Percentiles rank a stretch among this genome's conserved stretches.
Evolutionary conservation across 2,888 invertebrate genomes (phyloP).

Genomic region (Nipponacmea schrenckii): DNA sequence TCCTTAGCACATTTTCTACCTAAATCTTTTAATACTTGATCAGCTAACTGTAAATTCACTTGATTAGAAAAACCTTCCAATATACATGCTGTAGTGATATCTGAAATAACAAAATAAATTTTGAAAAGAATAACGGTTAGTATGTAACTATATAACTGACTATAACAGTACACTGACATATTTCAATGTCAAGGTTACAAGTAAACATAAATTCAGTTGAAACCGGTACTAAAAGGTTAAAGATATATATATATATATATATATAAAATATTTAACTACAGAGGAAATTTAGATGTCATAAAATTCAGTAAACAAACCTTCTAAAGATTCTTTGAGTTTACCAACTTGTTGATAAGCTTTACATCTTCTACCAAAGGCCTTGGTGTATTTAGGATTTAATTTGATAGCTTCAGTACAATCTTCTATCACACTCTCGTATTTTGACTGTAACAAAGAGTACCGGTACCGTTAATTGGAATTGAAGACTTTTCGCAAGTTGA

Average conservation of each 20-base stretch:
- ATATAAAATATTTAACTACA: no score
- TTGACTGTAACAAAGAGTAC: constrained; percentile 70
- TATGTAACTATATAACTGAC: no score
- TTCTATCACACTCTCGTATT: constrained; percentile 84
- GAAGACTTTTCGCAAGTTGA: no score
- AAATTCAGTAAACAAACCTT: constrained; percentile 68
- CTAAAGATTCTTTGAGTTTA: constrained; percentile 83
- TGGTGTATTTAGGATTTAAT: constrained; percentile 85
- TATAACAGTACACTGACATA: no score
- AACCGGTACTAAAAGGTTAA: no score
- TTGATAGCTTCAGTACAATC: constrained; percentile 89
- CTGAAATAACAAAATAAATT: constrained; percentile 68
- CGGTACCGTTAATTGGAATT: not conserved
- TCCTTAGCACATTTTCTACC: constrained; percentile 65
- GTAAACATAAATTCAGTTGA: no score
- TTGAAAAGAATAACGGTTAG: no score
- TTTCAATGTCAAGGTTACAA: no score
- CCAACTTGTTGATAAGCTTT: constrained; percentile 71
- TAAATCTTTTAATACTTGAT: constrained; percentile 86
- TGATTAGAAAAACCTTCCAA: constrained; percentile 88
- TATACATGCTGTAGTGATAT: constrained; percentile 91
- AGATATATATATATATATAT: not conserved
- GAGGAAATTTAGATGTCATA: no score
- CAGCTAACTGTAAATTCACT: constrained; percentile 83
- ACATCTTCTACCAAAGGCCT: constrained; percentile 83